phyloP scores from a whole-genome alignment of 2,113 vertebrate species.

The Haplotaxodon microlepis region DNA sequence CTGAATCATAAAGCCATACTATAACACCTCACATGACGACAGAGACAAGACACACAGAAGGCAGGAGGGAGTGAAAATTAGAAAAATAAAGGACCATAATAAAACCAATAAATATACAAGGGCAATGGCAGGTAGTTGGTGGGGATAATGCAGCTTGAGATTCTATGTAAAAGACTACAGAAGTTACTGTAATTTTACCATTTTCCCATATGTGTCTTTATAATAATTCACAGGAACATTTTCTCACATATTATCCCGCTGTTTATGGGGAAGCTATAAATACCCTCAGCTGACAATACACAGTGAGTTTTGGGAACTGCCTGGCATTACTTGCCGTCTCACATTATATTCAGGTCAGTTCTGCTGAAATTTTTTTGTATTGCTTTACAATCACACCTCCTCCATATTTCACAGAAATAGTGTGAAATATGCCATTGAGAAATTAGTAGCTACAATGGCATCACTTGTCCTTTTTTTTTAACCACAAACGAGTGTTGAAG shows the following conservation, averaged over 20 bases:
- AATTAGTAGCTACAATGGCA: not conserved
- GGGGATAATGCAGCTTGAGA: not conserved
- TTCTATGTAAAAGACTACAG: not conserved
- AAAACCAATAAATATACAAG: not conserved
- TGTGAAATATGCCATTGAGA: constrained; percentile 11
- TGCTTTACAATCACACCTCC: constrained; percentile 31
- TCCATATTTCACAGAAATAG: constrained; percentile 2
- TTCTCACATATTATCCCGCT: not conserved
- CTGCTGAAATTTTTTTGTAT: not conserved
- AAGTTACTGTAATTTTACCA: not conserved
- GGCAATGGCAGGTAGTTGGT: not conserved
- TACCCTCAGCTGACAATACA: not conserved
- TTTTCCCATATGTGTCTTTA: not conserved
- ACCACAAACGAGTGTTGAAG: not conserved
- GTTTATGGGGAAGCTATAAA: not conserved
- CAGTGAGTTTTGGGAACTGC: not conserved
- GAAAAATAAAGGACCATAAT: not conserved
- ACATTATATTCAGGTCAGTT: not conserved
- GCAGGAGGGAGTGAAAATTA: not conserved
- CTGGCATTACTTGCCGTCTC: not conserved
- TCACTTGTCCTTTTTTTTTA: not conserved
- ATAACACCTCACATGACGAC: not conserved
- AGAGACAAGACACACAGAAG: not conserved
- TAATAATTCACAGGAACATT: not conserved
- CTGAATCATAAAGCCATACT: not conserved